Evolutionary conservation across 2,797 vertebrate genomes (phyloP).

Genomic region (Bucorvus abyssinicus): DNA sequence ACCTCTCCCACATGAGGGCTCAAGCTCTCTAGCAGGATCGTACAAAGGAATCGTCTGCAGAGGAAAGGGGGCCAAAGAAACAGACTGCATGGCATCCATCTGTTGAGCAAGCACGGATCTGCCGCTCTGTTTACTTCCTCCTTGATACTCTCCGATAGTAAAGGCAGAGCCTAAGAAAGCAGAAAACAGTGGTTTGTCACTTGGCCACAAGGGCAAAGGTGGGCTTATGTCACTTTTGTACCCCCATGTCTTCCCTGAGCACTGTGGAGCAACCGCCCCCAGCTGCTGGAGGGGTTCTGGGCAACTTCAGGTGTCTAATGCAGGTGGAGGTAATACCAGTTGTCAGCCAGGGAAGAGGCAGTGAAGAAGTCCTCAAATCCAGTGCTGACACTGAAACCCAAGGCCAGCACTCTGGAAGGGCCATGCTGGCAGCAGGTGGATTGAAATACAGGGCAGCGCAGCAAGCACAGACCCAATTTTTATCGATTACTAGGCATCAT

Average conservation of each 20-base stretch:
- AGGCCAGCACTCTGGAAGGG: not conserved
- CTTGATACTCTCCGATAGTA: fast-evolving
- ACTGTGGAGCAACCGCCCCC: fast-evolving
- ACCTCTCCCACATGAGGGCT: not conserved
- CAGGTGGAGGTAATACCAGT: not conserved
- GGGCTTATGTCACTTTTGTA: not conserved
- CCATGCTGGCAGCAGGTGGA: not conserved
- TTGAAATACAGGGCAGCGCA: not conserved
- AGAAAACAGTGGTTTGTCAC: not conserved
- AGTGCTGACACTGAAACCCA: fast-evolving
- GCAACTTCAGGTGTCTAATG: not conserved
- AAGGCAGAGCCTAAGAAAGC: not conserved
- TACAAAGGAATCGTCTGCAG: not conserved
- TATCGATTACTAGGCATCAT: not conserved
- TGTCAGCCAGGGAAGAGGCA: not conserved
- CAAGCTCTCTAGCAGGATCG: not conserved
- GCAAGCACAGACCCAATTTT: not conserved
- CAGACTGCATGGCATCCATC: not conserved
- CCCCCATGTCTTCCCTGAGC: not conserved
- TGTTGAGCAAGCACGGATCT: not conserved
- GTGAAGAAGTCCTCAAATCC: not conserved
- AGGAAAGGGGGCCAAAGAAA: not conserved
- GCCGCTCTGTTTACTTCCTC: not conserved
- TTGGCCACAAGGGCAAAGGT: not conserved
- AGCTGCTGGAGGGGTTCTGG: not conserved